Evolutionary conservation across 2,888 invertebrate genomes (phyloP).

Genomic region (Mythimna ferrago): DNA sequence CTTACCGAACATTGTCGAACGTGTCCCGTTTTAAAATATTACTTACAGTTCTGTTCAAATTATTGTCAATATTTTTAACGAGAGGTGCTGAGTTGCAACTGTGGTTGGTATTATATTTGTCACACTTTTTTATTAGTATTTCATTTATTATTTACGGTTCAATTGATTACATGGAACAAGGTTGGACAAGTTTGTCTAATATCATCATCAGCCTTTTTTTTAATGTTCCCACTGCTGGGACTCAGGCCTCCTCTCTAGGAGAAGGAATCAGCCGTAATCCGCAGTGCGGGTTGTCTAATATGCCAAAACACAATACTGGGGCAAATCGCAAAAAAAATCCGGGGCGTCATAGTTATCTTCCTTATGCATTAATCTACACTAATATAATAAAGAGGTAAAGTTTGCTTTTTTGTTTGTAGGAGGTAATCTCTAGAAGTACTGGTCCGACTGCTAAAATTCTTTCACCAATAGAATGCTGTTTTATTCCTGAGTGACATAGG

Average conservation of each 20-base stretch:
- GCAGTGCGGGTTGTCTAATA: neutral
- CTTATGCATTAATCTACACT: too few relatives aligned
- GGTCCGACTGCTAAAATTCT: too few relatives aligned
- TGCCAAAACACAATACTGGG: neutral
- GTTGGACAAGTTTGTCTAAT: neutral
- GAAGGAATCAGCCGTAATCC: too few relatives aligned
- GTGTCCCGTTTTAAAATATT: slow-evolving; percentile 47
- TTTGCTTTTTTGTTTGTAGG: too few relatives aligned
- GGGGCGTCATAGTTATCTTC: neutral
- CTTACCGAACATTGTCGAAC: slow-evolving; percentile 35
- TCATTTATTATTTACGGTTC: neutral
- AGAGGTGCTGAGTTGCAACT: slow-evolving; percentile 3
- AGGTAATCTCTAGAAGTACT: too few relatives aligned
- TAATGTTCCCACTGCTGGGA: too few relatives aligned
- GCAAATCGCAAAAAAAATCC: too few relatives aligned
- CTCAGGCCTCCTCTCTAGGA: too few relatives aligned
- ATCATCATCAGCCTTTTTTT: too few relatives aligned
- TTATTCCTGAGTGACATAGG: too few relatives aligned
- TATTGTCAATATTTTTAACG: slow-evolving; percentile 34
- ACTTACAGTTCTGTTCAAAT: slow-evolving; percentile 31
- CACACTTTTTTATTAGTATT: neutral
- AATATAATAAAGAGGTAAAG: too few relatives aligned
- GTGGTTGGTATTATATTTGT: neutral
- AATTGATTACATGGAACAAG: neutral
- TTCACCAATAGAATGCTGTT: too few relatives aligned